Conservation (phyloP, 2,113 vertebrate species). For the Ptychochromis oligacanthus region DNA sequence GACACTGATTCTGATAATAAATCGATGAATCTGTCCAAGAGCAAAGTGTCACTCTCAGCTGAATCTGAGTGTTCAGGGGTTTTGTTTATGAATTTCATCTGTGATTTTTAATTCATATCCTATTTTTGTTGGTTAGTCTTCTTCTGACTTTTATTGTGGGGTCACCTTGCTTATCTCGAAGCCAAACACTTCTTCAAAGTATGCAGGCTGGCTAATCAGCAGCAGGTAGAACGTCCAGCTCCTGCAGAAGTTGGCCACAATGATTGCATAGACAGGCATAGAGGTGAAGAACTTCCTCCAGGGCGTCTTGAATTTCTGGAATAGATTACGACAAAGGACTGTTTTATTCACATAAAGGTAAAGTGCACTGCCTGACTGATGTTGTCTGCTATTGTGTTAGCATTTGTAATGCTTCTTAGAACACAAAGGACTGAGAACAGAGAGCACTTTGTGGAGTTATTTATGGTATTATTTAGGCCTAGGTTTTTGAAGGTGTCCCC, state of each 20-base stretch:
- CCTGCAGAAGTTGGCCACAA: conserved; percentile 98
- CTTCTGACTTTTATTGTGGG: not conserved
- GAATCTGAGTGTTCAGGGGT: not conserved
- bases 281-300: conserved; percentile 99
- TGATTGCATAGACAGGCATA: conserved; percentile 99
- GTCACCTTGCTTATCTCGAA: conserved; percentile 99
- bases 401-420: not conserved
- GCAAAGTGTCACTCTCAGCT: conserved; percentile 17
- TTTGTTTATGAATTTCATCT: not conserved
- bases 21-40: conserved; percentile 2
- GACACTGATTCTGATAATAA: conserved; percentile 24
- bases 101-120: not conserved
- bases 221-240: conserved; percentile 99
- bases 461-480: not conserved
- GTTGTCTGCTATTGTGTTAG: not conserved
- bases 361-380: not conserved
- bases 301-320: conserved; percentile 98
- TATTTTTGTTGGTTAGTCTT: not conserved
- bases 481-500: conserved; percentile 5
- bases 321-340: not conserved
- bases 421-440: not conserved
- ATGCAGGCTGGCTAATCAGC: conserved; percentile 98
- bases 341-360: not conserved
- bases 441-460: not conserved
- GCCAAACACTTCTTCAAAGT: conserved; percentile 99